Base-by-base conservation (phyloP, 2,797 vertebrate genomes). In the Arnoldichthys spilopterus region DNA sequence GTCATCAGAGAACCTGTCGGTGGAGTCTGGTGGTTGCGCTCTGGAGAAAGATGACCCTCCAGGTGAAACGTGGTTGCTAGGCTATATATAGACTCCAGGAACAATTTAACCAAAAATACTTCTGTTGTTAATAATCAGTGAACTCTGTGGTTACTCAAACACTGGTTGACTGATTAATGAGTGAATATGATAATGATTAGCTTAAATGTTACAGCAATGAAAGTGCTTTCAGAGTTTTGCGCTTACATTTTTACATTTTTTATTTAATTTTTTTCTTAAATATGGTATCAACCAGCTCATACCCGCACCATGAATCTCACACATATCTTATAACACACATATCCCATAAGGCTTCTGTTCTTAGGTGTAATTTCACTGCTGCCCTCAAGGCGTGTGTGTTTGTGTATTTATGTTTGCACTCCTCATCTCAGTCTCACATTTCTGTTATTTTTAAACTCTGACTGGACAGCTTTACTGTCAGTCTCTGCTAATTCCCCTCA, bases 1-100 rank as follows among this genome's bases (percentile, higher is more conserved):
- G 98, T 98, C 97, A 80, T 97, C 95, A 90, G 97, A 99, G 92
- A 98, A 97, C 85, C 92, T 98, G 77, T 95, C 94, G 30, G 88
- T 96, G 93, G 95, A 97, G 91, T 96, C 95, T 81, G 93, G 93
- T 83, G 94, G 95, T 90, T 95, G 94, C 80, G 85, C 95, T 87
- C 94, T 91, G n/a, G 97, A 98, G 91, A 96, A 93, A 91, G 96
- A 98, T 95, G 96, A 96, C 90, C 88, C 91, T 62, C 94, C 92
- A 93, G 92, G 93, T 95, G 89, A 88, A 88, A 22, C 16, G 16
- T 7, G 51, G 51, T 22, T 22, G 51, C 51, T 51, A 22, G 51
- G 53, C 18, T 7, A 22, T 15, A 16, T 22, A 5, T 11, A 54
- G 1, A 30, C 2, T 59, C 11, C 37, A 47, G 43, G 16, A 6